phyloP scores from a whole-genome alignment of 2,888 invertebrate genomes.

The Elaeidobius kamerunicus region DNA sequence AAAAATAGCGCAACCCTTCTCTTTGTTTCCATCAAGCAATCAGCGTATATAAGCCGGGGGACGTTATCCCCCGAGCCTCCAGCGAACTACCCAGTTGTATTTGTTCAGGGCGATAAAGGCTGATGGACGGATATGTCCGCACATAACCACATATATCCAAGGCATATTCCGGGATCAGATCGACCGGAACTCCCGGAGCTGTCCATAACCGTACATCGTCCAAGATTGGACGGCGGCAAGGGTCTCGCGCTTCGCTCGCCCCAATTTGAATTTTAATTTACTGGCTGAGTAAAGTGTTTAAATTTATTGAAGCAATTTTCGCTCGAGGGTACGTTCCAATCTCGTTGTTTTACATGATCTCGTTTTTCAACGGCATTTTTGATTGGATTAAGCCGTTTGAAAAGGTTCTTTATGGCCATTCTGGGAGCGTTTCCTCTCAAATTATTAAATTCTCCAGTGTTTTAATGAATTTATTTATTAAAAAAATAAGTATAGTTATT shows the following conservation, averaged over 20 bases:
- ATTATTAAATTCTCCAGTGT: constrained; percentile 8
- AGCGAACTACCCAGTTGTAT: constrained; percentile 41
- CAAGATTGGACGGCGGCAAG: constrained; percentile 49
- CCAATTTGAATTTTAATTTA: constrained; percentile 53
- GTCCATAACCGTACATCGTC: constrained; percentile 51
- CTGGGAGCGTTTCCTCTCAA: constrained; percentile 12
- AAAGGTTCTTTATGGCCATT: constrained; percentile 24
- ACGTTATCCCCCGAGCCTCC: constrained; percentile 11
- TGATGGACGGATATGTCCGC: constrained; percentile 52
- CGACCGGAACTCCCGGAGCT: constrained; percentile 47
- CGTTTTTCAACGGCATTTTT: constrained; percentile 33
- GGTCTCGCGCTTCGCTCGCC: constrained; percentile 36
- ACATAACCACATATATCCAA: constrained; percentile 46
- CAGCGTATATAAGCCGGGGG: constrained; percentile 30
- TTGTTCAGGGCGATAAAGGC: constrained; percentile 50
- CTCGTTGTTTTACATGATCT: constrained; percentile 33
- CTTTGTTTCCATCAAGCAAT: constrained; percentile 33
- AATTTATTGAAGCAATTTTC: constrained; percentile 44
- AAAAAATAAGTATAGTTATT: no score
- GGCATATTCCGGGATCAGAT: constrained; percentile 44
- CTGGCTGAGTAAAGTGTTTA: constrained; percentile 47
- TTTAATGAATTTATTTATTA: no score
- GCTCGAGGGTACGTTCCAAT: constrained; percentile 35
- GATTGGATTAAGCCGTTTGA: constrained; percentile 35
- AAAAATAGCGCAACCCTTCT: constrained; percentile 27